Base-by-base conservation (phyloP, 2,113 vertebrate genomes). In the Nycticebus coucang region DNA sequence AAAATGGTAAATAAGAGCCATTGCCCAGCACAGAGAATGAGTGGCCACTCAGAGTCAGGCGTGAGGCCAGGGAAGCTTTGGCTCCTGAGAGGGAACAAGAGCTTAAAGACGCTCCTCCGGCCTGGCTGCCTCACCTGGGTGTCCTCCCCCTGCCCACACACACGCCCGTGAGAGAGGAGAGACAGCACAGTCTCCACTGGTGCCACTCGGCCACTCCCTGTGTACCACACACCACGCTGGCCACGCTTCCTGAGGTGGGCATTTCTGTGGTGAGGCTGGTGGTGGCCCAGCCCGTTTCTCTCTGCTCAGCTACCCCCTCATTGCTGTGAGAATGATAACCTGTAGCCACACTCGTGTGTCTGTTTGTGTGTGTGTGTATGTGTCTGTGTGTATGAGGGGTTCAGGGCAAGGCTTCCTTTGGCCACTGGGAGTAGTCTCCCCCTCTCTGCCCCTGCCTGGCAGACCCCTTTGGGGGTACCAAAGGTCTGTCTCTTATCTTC, bases 361-460 rank as follows among this genome's bases (percentile, higher is more conserved):
- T 12, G 26, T 64, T 26, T 28, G 62, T 64, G 62, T 50, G 28
- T 68, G 64, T 33, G 64, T 64, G 62, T 64, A 24, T 12, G 10
- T 64, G 60, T 6, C 22, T 64, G 62, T 74, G 22, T 37, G 24
- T 74, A 22, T 37, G 15, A 69, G 4, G 69, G 64, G n/a, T 7
- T 41, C 8, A 14, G 22, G 68, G n/a, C 74, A 26, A 0, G 6
- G 7, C 59, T 81, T 66, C n/a, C 24, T 24, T 41, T 8, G 60
- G 45, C 68, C 35, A 60, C 2, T 14, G 35, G 45, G 24, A 26
- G 19, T 22, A 0, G 0, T 19, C 8, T 35, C 22, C 35, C 11
- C 2, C 37, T 37, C 45, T 80, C 37, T 30, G 75, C 30, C 41
- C 21, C 15, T 14, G 50, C 41, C 17, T 26, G 37, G 26, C 10